Conservation (phyloP, 2,888 invertebrate genomes). For the Lepidonotus clava region DNA sequence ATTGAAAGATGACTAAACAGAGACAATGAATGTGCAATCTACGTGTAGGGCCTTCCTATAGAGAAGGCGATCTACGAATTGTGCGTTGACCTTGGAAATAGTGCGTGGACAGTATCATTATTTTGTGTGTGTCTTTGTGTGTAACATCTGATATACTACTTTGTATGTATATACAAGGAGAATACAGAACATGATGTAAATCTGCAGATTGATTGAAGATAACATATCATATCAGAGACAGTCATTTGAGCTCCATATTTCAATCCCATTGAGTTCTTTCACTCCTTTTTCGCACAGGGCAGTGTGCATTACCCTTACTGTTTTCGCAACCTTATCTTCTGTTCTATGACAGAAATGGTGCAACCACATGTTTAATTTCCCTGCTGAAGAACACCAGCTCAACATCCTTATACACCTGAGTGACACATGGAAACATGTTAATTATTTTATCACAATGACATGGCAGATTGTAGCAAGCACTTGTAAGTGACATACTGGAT, state of each 20-base stretch:
- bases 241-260: slow-evolving; percentile 8
- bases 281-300: no score
- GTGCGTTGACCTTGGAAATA: slow-evolving; percentile 48
- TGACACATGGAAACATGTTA: slow-evolving; percentile 44
- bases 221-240: slow-evolving; percentile 11
- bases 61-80: slow-evolving; percentile 34
- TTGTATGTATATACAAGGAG: not conserved
- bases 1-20: not conserved
- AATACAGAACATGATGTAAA: not conserved
- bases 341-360: no score
- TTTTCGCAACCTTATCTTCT: no score
- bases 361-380: no score
- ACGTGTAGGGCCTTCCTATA: slow-evolving; percentile 1
- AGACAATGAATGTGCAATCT: slow-evolving; percentile 3
- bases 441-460: slow-evolving; percentile 48
- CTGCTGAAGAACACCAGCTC: not conserved
- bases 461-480: slow-evolving; percentile 46
- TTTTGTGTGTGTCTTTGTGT: no score
- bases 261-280: not conserved
- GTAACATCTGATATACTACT: not conserved
- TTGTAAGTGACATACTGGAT: slow-evolving; percentile 23
- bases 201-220: slow-evolving; percentile 17
- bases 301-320: no score
- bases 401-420: slow-evolving; percentile 29
- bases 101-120: slow-evolving; percentile 42